Conservation (phyloP, 2,113 vertebrate species). For the Rhagologus leucostigma region DNA sequence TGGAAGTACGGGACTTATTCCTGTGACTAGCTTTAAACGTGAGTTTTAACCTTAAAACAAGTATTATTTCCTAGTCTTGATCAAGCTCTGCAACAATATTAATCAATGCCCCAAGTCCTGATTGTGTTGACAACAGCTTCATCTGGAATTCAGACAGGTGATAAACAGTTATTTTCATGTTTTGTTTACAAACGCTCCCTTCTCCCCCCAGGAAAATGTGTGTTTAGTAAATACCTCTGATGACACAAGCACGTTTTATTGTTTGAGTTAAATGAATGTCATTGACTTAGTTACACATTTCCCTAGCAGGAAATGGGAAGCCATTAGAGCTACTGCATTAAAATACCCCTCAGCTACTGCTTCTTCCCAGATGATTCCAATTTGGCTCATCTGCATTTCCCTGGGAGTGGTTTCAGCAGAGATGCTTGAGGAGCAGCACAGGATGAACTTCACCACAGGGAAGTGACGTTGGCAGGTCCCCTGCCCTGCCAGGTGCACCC, state of each 20-base stretch:
- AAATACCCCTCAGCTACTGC: background rate
- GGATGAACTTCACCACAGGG: background rate
- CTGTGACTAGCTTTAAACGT: background rate
- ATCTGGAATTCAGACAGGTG: background rate
- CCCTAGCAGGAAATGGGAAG: conserved; percentile 4
- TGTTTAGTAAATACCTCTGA: background rate
- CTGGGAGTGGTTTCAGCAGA: background rate
- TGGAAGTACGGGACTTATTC: background rate
- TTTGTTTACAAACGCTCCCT: background rate
- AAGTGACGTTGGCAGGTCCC: rapidly evolving
- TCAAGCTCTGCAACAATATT: background rate
- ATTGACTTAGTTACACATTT: conserved; percentile 14
- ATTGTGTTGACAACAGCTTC: background rate
- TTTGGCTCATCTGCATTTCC: background rate
- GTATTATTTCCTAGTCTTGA: background rate
- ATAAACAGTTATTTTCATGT: background rate
- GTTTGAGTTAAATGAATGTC: conserved; percentile 16
- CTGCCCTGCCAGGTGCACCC: background rate
- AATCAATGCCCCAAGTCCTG: background rate
- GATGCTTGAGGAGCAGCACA: background rate
- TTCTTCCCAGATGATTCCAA: background rate
- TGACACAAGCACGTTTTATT: background rate
- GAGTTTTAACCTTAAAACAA: background rate
- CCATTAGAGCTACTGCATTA: background rate
- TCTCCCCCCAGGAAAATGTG: background rate